Conservation (phyloP, 2,113 vertebrate genomes). For the Cettia cetti region DNA sequence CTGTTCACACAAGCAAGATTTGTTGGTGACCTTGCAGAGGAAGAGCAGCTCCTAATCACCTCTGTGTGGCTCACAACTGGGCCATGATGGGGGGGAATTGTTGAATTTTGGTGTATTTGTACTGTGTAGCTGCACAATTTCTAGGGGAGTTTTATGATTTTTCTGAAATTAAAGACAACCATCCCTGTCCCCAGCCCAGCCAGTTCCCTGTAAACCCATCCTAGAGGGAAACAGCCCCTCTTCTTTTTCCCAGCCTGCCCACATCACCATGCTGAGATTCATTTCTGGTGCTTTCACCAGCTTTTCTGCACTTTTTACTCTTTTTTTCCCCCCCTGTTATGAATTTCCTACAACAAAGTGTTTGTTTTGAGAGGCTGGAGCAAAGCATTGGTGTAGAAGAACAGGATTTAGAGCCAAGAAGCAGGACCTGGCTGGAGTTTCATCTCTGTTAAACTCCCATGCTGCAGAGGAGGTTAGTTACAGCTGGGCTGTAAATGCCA, state of each 20-base stretch:
- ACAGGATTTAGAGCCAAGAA: background rate
- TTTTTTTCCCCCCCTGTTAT: background rate
- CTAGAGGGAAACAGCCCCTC: background rate
- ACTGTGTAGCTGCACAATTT: background rate
- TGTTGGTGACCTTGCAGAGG: slow-evolving; percentile 11
- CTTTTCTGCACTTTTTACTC: background rate
- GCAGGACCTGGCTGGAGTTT: background rate
- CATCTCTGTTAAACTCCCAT: background rate
- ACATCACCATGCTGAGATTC: rapidly evolving
- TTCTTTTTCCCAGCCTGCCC: background rate
- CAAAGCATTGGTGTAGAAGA: background rate
- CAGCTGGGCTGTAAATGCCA: background rate
- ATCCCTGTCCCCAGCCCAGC: background rate
- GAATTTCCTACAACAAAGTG: background rate
- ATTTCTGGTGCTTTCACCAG: background rate
- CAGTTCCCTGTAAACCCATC: background rate
- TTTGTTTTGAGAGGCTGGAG: background rate
- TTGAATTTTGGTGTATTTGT: background rate
- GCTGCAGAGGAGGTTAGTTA: background rate
- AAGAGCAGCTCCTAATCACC: background rate
- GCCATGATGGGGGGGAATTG: rapidly evolving
- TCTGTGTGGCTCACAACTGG: background rate
- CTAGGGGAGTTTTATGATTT: background rate
- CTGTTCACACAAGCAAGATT: background rate
- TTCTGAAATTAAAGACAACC: background rate